A percentile compares a stretch with the other conserved stretches of the same genome.
Evolutionary conservation across 2,797 vertebrate species (phyloP).

Genomic region (Coreius guichenoti): DNA sequence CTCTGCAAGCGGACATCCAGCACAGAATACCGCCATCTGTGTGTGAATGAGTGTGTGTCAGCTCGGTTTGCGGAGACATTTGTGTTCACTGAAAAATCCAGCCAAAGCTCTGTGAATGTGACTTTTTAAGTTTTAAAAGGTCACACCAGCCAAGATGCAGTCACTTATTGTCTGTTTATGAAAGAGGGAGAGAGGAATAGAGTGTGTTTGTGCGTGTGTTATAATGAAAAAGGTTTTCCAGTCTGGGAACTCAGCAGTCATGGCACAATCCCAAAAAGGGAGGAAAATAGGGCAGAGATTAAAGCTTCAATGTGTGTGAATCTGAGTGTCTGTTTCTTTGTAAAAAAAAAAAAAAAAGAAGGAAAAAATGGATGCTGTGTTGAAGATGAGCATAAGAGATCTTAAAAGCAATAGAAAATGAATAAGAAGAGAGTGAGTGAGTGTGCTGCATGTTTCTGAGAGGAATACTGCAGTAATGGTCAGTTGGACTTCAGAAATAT

Average conservation of each 20-base stretch:
- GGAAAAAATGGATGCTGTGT: slow-evolving; percentile 57
- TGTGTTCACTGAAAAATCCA: slow-evolving; percentile 68
- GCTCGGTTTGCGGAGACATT: slow-evolving; percentile 16
- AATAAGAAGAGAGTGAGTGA: slow-evolving; percentile 28
- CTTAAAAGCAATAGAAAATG: slow-evolving; percentile 58
- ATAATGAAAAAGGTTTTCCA: slow-evolving; percentile 69
- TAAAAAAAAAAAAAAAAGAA: slow-evolving; percentile 55
- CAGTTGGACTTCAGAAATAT: background rate
- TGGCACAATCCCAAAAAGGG: slow-evolving; percentile 73
- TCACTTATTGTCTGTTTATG: slow-evolving; percentile 41
- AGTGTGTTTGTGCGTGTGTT: slow-evolving; percentile 55
- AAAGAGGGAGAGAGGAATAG: slow-evolving; percentile 28
- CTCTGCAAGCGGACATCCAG: slow-evolving; percentile 49
- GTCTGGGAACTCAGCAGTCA: slow-evolving; percentile 71
- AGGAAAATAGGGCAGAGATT: slow-evolving; percentile 78
- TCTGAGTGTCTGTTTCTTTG: slow-evolving; percentile 61
- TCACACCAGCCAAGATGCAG: slow-evolving; percentile 40
- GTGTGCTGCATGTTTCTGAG: background rate
- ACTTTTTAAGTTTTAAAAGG: slow-evolving; percentile 46
- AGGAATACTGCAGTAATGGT: background rate
- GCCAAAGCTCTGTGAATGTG: slow-evolving; percentile 50
- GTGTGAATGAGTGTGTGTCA: slow-evolving; percentile 46
- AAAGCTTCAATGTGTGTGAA: slow-evolving; percentile 70
- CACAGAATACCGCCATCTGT: slow-evolving; percentile 62
- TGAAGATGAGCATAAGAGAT: slow-evolving; percentile 69